Evolutionary conservation across 1,140 invertebrate genomes (phyloP).

Genomic region (Calephelis virginiensis): DNA sequence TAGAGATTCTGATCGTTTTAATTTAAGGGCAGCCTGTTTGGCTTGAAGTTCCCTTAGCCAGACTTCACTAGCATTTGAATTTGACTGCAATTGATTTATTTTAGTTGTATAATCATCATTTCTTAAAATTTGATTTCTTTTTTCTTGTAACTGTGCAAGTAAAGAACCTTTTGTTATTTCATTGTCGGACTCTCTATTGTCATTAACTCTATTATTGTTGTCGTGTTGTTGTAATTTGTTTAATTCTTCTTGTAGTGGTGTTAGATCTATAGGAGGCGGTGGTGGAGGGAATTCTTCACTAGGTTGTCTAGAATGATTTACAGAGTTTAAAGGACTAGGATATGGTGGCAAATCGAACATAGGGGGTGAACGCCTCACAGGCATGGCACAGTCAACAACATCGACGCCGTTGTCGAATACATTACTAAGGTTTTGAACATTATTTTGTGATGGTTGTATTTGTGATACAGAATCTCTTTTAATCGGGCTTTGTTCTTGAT

Average conservation of each 20-base stretch:
- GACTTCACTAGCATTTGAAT: constrained; percentile 78
- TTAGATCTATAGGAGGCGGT: constrained; percentile 86
- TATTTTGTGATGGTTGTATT: constrained; percentile 51
- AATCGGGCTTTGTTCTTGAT: constrained; percentile 86
- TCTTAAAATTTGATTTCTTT: constrained; percentile 84
- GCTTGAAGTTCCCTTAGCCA: constrained; percentile 89
- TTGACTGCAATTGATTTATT: constrained; percentile 47
- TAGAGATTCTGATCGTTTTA: constrained; percentile 74
- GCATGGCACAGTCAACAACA: constrained; percentile 79
- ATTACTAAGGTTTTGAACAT: constrained; percentile 64
- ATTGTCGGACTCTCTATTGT: constrained; percentile 50
- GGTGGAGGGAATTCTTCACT: constrained; percentile 94
- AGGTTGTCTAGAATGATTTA: constrained; percentile 88
- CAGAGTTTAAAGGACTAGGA: constrained; percentile 86
- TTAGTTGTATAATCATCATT: constrained; percentile 65
- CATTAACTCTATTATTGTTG: constrained; percentile 26
- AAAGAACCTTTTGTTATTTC: constrained; percentile 76
- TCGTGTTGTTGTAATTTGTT: constrained; percentile 62
- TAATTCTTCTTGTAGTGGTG: constrained; percentile 79
- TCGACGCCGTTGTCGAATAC: constrained; percentile 78
- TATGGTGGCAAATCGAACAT: constrained; percentile 87
- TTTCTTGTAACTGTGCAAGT: constrained; percentile 86
- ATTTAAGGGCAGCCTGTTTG: constrained; percentile 84
- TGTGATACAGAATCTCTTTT: constrained; percentile 72
- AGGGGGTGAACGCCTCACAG: constrained; percentile 57